Conservation (phyloP, 1,140 invertebrate species). For the Tetraneura akinire region DNA sequence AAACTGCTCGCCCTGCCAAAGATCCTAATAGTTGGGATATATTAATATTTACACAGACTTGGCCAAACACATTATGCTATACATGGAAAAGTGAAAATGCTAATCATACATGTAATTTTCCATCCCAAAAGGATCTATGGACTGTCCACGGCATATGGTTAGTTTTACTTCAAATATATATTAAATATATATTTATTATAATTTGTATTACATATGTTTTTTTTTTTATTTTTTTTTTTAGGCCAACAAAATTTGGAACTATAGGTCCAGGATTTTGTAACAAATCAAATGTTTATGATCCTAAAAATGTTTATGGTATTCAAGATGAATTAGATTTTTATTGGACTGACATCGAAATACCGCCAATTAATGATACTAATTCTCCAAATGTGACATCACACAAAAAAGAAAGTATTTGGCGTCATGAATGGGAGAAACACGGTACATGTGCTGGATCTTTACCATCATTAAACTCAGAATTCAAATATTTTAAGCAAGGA, state of each 20-base stretch:
- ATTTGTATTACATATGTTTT: no score
- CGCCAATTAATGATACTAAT: neutral
- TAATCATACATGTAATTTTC: conserved; percentile 66
- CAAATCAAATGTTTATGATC: conserved; percentile 57
- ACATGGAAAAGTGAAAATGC: conserved; percentile 61
- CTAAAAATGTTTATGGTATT: conserved; percentile 64
- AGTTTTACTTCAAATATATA: conserved; percentile 24
- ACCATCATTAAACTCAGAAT: conserved; percentile 66
- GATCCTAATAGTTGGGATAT: conserved; percentile 66
- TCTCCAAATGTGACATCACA: conserved; percentile 54
- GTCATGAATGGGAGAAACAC: conserved; percentile 84
- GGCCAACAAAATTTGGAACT: conserved; percentile 40
- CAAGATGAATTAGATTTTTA: conserved; percentile 65
- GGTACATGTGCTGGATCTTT: conserved; percentile 75
- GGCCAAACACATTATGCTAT: conserved; percentile 80
- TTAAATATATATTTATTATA: neutral
- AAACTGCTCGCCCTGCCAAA: neutral
- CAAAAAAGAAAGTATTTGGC: conserved; percentile 67
- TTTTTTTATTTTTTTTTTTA: neutral
- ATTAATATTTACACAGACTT: conserved; percentile 79
- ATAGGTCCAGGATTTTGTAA: conserved; percentile 66
- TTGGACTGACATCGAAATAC: conserved; percentile 63
- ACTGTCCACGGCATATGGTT: conserved; percentile 78
- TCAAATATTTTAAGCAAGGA: conserved; percentile 74
- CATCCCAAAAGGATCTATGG: conserved; percentile 67